Conservation (phyloP, 2,113 vertebrate species). For the Caracal caracal region DNA sequence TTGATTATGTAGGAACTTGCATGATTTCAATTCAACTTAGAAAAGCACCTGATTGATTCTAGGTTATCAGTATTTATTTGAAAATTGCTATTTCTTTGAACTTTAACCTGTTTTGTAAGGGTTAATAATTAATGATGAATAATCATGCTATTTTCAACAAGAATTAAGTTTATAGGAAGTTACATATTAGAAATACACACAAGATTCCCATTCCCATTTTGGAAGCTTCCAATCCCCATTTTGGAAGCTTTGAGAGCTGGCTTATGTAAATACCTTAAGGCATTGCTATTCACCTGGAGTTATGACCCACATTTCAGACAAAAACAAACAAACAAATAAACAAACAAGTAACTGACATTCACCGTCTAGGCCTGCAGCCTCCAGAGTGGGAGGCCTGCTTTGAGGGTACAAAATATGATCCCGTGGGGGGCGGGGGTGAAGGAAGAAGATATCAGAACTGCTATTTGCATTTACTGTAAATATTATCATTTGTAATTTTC, state of each 20-base stretch:
- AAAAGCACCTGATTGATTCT: not conserved
- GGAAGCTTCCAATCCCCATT: not conserved
- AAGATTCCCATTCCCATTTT: not conserved
- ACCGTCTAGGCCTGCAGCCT: not conserved
- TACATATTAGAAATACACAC: not conserved
- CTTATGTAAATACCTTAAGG: not conserved
- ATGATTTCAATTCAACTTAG: not conserved
- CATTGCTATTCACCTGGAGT: not conserved
- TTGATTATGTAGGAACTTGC: not conserved
- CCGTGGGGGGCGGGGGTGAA: too few relatives aligned
- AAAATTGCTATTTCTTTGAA: conserved; percentile 5
- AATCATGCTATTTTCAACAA: not conserved
- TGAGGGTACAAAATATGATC: not conserved
- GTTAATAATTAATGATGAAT: not conserved
- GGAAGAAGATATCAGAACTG: not conserved
- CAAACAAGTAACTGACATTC: not conserved
- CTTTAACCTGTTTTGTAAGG: not conserved
- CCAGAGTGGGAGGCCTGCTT: not conserved
- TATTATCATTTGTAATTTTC: not conserved
- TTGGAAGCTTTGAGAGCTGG: not conserved
- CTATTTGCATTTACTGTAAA: not conserved
- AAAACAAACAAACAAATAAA: not conserved
- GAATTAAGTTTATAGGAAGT: not conserved
- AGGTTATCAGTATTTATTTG: not conserved
- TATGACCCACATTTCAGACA: not conserved